phyloP scores from a whole-genome alignment of 2,888 invertebrate species.

The Ormyrus nitidulus region DNA sequence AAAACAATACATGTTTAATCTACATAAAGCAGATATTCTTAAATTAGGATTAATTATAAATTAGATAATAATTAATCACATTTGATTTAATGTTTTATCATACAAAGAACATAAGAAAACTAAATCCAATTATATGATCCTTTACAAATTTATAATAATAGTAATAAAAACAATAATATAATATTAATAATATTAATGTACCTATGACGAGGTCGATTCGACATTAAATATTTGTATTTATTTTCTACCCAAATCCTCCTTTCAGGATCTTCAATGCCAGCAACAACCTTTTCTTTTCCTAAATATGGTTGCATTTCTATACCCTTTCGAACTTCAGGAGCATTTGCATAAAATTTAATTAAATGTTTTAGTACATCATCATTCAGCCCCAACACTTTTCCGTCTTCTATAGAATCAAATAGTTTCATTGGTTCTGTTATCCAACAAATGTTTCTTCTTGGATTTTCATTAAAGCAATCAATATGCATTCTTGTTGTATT shows the following conservation, averaged over 20 bases:
- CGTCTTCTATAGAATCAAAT: constrained; percentile 83
- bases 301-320: constrained; percentile 86
- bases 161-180: too few relatives aligned
- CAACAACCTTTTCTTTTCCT: constrained; percentile 78
- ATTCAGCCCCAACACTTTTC: constrained; percentile 87
- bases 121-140: too few relatives aligned
- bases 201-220: constrained; percentile 81
- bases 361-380: constrained; percentile 85
- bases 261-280: constrained; percentile 83
- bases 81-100: constrained; percentile 17
- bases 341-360: constrained; percentile 85
- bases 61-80: constrained; percentile 22
- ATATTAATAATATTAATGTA: constrained; percentile 55
- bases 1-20: constrained; percentile 11
- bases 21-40: too few relatives aligned
- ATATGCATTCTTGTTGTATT: constrained; percentile 87
- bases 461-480: constrained; percentile 81
- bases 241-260: constrained; percentile 83
- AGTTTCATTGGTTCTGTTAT: constrained; percentile 84
- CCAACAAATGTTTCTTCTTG: constrained; percentile 88
- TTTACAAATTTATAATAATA: too few relatives aligned
- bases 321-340: constrained; percentile 79
- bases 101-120: constrained; percentile 5
- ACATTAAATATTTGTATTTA: constrained; percentile 82
- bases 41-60: too few relatives aligned